These are phyloP conservation scores for Pollimyrus isidori DNA, from an alignment of 2,113 vertebrate genomes.

Conservation along the genomic window DNA sequence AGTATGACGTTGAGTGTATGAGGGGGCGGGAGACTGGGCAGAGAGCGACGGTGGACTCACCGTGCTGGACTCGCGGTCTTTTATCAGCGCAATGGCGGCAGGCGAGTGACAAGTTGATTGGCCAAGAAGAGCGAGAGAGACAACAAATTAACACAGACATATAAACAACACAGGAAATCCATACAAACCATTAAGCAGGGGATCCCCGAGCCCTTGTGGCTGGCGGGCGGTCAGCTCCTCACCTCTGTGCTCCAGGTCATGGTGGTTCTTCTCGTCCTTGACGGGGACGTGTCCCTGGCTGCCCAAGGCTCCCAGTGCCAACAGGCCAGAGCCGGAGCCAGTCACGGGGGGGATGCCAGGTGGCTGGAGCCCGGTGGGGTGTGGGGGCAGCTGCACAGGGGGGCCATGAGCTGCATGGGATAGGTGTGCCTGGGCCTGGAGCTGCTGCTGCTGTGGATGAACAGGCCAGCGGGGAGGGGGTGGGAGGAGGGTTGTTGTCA, in stretches of 20 bases:
- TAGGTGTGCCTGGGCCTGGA: constrained; percentile 94
- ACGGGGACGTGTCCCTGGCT: constrained; percentile 86
- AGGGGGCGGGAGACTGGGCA: too few species aligned
- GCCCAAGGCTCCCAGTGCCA: constrained; percentile 82
- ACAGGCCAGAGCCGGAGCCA: constrained; percentile 76
- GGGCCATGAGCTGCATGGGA: constrained; percentile 89
- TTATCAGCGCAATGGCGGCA: constrained; percentile 42
- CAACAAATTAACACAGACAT: constrained; percentile 43
- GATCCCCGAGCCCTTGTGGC: neutral
- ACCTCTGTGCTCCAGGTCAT: constrained; percentile 95
- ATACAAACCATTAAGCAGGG: neutral
- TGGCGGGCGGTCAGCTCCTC: constrained; percentile 41
- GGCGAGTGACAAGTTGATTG: constrained; percentile 53
- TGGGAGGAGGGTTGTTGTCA: too few species aligned
- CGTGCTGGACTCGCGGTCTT: constrained; percentile 88
- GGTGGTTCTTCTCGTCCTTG: constrained; percentile 95
- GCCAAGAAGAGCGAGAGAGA: constrained; percentile 46
- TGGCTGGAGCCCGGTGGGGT: constrained; percentile 84
- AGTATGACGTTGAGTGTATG: neutral
- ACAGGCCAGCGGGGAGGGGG: constrained; percentile 59
- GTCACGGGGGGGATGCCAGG: constrained; percentile 77
- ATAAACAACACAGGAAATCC: neutral
- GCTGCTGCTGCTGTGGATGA: constrained; percentile 89
- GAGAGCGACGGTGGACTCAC: constrained; percentile 60
- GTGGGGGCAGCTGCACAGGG: constrained; percentile 84